Percentiles rank a stretch among this genome's conserved stretches.
Evolutionary conservation across 1,140 invertebrate genomes (phyloP).

Genomic region (Drosophila bocqueti): DNA sequence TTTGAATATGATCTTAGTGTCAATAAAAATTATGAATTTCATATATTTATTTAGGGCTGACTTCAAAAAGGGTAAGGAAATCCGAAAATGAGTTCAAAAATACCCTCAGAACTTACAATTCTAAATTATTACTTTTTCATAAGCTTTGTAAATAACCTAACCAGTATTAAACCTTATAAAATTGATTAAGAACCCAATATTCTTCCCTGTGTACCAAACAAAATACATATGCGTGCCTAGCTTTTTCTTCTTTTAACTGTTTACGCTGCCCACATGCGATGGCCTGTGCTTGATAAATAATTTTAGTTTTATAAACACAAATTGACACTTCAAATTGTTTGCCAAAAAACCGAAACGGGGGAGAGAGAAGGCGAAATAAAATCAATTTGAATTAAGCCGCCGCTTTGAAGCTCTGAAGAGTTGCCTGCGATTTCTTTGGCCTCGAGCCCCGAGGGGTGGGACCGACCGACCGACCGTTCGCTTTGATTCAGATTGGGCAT

Average conservation of each 20-base stretch:
- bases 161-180: background rate
- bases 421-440: conserved; percentile 46
- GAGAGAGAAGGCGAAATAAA: conserved; percentile 35
- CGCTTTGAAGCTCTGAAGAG: conserved; percentile 37
- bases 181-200: background rate
- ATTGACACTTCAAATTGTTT: conserved; percentile 81
- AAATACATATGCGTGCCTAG: conserved; percentile 25
- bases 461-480: background rate
- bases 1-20: too few relatives aligned
- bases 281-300: conserved; percentile 74
- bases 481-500: conserved; percentile 52
- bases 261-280: conserved; percentile 74
- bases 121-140: too few relatives aligned
- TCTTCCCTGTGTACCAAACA: conserved; percentile 16
- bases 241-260: conserved; percentile 62
- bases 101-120: background rate
- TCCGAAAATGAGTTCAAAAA: background rate
- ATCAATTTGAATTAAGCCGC: conserved; percentile 80
- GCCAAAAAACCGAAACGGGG: conserved; percentile 48
- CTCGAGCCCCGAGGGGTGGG: conserved; percentile 34
- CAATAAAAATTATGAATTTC: background rate
- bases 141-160: background rate
- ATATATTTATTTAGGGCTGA: background rate
- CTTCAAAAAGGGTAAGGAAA: background rate
- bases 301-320: conserved; percentile 82